A percentile compares a stretch with the other conserved stretches of the same genome.
Evolutionary conservation across 2,113 vertebrate genomes (phyloP).

Genomic region (Catharus fuscescens): DNA sequence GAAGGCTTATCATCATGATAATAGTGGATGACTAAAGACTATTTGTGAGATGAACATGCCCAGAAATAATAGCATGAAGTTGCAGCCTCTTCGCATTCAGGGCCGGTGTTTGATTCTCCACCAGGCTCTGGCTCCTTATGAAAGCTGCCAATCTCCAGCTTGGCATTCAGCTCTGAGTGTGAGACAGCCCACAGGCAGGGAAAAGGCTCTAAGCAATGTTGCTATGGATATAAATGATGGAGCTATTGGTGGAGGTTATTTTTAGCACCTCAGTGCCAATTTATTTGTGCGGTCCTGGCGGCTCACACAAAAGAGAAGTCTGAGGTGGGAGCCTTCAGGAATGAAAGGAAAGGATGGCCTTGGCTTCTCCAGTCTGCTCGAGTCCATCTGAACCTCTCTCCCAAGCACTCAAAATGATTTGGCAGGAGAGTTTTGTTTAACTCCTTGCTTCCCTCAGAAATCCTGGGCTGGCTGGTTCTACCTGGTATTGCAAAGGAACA

Average conservation of each 20-base stretch:
- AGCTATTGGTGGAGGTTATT: constrained; percentile 69
- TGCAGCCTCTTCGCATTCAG: neutral
- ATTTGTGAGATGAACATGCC: constrained; percentile 43
- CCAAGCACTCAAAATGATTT: neutral
- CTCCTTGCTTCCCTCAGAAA: neutral
- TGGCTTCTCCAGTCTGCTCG: neutral
- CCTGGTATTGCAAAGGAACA: neutral
- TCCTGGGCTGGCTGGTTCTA: neutral
- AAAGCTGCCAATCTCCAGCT: constrained; percentile 29
- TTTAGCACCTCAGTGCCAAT: constrained; percentile 71
- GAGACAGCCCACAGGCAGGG: constrained; percentile 62
- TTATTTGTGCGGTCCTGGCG: constrained; percentile 67
- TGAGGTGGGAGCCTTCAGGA: constrained; percentile 4
- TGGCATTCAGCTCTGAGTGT: neutral
- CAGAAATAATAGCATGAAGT: neutral
- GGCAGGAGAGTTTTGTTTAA: neutral
- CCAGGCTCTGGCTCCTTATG: neutral
- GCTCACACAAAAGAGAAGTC: constrained; percentile 39
- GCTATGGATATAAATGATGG: constrained; percentile 78
- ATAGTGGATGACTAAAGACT: constrained; percentile 35
- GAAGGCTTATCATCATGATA: constrained; percentile 30
- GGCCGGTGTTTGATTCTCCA: neutral
- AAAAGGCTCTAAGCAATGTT: constrained; percentile 71
- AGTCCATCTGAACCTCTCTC: neutral
- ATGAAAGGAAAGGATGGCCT: neutral